These are phyloP conservation scores for Sebastes diploproa DNA, from an alignment of 2,797 vertebrate genomes.

Conservation along the genomic window DNA sequence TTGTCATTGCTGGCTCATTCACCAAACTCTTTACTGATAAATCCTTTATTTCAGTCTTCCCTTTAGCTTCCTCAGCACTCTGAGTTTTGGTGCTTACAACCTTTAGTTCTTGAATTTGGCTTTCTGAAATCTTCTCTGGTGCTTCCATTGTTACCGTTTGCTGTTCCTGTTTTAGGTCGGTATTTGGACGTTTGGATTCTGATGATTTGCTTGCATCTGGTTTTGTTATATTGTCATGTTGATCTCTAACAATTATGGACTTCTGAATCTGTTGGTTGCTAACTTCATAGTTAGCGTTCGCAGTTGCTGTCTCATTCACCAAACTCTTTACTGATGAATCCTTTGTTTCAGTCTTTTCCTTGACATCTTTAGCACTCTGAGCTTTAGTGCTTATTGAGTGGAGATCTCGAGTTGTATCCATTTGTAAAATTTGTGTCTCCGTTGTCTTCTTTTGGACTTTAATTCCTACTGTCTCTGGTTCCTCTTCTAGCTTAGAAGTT, in stretches of 20 bases:
- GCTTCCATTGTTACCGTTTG: neutral
- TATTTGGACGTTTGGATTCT: neutral
- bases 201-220: neutral
- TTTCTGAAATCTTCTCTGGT: neutral
- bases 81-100: neutral
- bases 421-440: neutral
- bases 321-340: neutral
- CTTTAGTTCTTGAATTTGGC: neutral
- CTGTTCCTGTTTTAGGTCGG: neutral
- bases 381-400: neutral
- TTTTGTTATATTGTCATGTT: neutral
- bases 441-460: neutral
- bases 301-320: neutral
- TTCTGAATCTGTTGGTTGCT: neutral
- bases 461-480: neutral
- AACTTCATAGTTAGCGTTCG: neutral
- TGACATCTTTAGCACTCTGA: neutral
- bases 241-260: neutral
- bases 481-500: neutral
- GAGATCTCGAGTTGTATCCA: neutral
- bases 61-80: neutral
- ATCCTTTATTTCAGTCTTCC: neutral
- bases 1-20: neutral
- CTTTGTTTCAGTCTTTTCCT: constrained; percentile 7
- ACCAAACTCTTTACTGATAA: neutral